A percentile compares a stretch with the other conserved stretches of the same genome.
phyloP scores from a whole-genome alignment of 2,113 vertebrate genomes.

The Casuarius casuarius region DNA sequence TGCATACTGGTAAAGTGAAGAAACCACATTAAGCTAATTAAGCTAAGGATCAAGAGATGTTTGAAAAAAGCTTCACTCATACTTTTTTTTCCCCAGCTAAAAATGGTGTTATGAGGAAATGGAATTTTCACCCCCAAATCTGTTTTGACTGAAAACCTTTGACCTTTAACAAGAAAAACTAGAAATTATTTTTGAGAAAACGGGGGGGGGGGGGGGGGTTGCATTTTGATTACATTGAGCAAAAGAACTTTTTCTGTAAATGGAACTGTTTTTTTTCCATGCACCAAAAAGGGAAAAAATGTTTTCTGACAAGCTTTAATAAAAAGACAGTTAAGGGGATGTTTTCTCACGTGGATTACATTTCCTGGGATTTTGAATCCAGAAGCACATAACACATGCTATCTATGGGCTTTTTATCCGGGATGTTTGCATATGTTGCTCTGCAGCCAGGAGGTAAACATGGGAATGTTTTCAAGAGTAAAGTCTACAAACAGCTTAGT shows the following conservation, averaged over 20 bases:
- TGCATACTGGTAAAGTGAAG: accelerated
- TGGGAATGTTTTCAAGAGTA: not conserved
- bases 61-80: not conserved
- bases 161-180: constrained; percentile 36
- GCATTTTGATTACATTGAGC: not conserved
- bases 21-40: not conserved
- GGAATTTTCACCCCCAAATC: constrained; percentile 14
- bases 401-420: not conserved
- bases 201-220: no score
- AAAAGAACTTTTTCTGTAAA: constrained; percentile 9
- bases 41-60: not conserved
- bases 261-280: not conserved
- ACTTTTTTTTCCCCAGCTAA: not conserved
- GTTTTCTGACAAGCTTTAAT: constrained; percentile 26
- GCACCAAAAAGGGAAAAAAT: not conserved
- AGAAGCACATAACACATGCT: not conserved
- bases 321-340: constrained; percentile 38
- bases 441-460: not conserved
- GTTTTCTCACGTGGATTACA: constrained; percentile 61
- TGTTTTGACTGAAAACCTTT: constrained; percentile 26
- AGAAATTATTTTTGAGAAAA: not conserved
- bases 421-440: not conserved
- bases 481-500: not conserved
- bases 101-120: not conserved
- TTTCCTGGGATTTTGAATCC: constrained; percentile 49